Conservation (phyloP, 2,113 vertebrate species). For the Dryoscopus gambensis region DNA sequence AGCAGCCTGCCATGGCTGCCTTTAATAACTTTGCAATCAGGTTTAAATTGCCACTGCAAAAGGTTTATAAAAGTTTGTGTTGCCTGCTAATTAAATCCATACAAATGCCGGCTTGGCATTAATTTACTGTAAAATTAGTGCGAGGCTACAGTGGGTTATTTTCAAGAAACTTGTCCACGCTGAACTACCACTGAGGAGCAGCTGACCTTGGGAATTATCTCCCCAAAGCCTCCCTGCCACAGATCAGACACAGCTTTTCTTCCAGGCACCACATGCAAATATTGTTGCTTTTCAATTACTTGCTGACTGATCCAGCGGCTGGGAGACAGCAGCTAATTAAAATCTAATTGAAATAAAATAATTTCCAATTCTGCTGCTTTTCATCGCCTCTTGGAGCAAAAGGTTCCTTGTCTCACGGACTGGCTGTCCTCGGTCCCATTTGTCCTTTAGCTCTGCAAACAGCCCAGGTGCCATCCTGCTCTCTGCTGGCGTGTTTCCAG, state of each 20-base stretch:
- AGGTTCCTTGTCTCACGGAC: not conserved
- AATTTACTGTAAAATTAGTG: constrained; percentile 63
- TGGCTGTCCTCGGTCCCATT: not conserved
- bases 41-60: constrained; percentile 50
- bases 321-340: constrained; percentile 74
- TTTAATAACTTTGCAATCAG: constrained; percentile 57
- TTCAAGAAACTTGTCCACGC: not conserved
- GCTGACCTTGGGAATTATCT: constrained; percentile 61
- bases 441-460: constrained; percentile 5
- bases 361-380: constrained; percentile 56
- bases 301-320: constrained; percentile 48
- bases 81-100: constrained; percentile 70
- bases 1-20: constrained; percentile 36
- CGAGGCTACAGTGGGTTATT: constrained; percentile 21
- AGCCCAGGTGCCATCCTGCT: not conserved
- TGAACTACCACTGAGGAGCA: constrained; percentile 13
- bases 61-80: constrained; percentile 66
- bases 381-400: constrained; percentile 6
- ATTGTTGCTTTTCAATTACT: constrained; percentile 73
- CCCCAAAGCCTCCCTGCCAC: constrained; percentile 28
- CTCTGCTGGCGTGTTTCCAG: not conserved
- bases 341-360: constrained; percentile 76
- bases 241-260: constrained; percentile 55
- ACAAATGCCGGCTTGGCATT: constrained; percentile 38
- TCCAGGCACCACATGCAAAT: constrained; percentile 66